Evolutionary conservation across 2,797 vertebrate species (phyloP).

Genomic region (Gymnopithys bicolor): DNA sequence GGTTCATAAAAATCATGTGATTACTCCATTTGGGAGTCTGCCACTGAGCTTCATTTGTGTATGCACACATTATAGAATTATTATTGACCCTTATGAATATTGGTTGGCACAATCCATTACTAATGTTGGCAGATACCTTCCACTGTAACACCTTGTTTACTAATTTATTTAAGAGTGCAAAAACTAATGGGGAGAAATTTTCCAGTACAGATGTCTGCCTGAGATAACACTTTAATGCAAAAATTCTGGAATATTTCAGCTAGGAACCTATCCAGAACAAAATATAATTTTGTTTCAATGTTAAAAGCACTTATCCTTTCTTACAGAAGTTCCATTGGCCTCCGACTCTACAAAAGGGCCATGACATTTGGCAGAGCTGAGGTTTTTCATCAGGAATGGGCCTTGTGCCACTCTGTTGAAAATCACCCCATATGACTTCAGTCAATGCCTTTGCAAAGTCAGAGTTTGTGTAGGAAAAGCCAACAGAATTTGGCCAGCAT

Average conservation of each 20-base stretch:
- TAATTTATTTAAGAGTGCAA: not conserved
- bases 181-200: not conserved
- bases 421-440: not conserved
- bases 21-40: constrained; percentile 12
- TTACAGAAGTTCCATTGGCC: not conserved
- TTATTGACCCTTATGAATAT: not conserved
- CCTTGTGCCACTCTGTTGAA: not conserved
- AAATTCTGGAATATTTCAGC: not conserved
- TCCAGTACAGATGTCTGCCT: not conserved
- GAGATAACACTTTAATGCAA: not conserved
- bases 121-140: not conserved
- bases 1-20: not conserved
- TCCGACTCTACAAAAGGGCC: not conserved
- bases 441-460: not conserved
- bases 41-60: constrained; percentile 16
- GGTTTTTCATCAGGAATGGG: not conserved
- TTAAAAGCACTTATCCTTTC: not conserved
- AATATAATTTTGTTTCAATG: not conserved
- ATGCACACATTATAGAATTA: not conserved
- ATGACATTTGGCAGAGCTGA: not conserved
- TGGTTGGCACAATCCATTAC: not conserved
- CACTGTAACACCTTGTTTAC: not conserved
- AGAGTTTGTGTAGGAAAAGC: not conserved
- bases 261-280: not conserved
- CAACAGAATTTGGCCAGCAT: not conserved